These are phyloP conservation scores for Antedon mediterranea DNA, from an alignment of 53 echinoderm and acorn worm species.

Conservation along the genomic window DNA sequence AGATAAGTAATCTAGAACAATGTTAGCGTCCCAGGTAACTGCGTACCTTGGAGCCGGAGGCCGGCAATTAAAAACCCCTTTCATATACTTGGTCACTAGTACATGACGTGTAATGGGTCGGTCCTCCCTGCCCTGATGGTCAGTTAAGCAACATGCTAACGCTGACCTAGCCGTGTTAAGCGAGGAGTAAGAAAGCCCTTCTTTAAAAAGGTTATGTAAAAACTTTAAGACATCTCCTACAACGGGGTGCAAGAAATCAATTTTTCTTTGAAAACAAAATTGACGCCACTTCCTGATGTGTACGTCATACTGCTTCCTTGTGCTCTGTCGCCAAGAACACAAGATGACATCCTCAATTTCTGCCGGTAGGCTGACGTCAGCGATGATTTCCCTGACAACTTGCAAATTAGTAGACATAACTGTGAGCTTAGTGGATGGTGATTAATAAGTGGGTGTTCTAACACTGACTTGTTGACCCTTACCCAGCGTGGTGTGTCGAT, in stretches of 20 bases:
- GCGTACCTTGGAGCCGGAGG: too few relatives aligned
- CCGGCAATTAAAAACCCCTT: too few relatives aligned
- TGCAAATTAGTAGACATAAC: background rate
- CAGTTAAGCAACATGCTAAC: background rate
- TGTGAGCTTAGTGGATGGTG: too few relatives aligned
- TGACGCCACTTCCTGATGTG: background rate
- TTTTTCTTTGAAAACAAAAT: background rate
- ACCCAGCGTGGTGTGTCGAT: background rate
- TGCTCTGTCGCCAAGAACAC: too few relatives aligned
- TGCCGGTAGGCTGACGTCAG: background rate
- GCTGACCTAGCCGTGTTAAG: slow-evolving; percentile 4
- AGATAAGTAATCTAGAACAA: too few relatives aligned
- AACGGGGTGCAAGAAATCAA: background rate
- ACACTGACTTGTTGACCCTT: background rate
- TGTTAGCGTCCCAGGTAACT: too few relatives aligned
- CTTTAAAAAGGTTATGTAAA: too few relatives aligned
- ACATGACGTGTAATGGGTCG: too few relatives aligned
- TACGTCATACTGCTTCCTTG: background rate
- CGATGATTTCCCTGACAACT: background rate
- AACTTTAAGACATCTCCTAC: background rate
- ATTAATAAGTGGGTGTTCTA: background rate
- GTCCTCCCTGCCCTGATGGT: background rate
- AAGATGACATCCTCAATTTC: too few relatives aligned
- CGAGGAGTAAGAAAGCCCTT: background rate
- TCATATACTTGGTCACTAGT: too few relatives aligned